Conservation (phyloP, 2,113 vertebrate genomes). For the Shinisaurus crocodilurus region DNA sequence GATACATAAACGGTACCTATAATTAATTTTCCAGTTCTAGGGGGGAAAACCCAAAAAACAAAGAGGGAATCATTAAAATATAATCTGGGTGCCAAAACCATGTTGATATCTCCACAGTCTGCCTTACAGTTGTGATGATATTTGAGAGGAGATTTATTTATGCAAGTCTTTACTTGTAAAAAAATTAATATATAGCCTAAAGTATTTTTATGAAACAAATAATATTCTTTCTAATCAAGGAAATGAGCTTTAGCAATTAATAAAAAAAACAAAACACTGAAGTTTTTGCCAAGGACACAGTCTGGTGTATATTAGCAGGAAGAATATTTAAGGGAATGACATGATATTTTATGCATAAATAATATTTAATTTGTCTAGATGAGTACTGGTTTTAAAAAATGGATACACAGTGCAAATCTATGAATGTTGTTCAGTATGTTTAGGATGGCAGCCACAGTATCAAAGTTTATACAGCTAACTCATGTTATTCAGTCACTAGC, state of each 20-base stretch:
- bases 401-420: background rate
- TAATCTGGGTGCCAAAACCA: background rate
- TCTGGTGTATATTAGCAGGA: background rate
- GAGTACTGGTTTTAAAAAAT: background rate
- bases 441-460: background rate
- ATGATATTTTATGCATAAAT: background rate
- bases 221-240: conserved; percentile 5
- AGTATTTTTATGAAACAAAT: background rate
- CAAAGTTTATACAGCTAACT: background rate
- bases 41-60: background rate
- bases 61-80: background rate
- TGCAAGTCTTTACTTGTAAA: background rate
- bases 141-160: background rate
- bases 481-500: background rate
- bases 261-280: rapidly evolving
- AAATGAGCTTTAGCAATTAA: background rate
- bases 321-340: background rate
- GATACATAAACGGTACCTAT: background rate
- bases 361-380: background rate
- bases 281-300: background rate
- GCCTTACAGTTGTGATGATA: background rate
- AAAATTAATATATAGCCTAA: background rate
- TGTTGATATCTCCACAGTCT: background rate
- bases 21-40: background rate
- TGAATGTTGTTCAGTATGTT: background rate